Evolutionary conservation across 2,888 invertebrate species (phyloP).

Genomic region (Smittia sp.): DNA sequence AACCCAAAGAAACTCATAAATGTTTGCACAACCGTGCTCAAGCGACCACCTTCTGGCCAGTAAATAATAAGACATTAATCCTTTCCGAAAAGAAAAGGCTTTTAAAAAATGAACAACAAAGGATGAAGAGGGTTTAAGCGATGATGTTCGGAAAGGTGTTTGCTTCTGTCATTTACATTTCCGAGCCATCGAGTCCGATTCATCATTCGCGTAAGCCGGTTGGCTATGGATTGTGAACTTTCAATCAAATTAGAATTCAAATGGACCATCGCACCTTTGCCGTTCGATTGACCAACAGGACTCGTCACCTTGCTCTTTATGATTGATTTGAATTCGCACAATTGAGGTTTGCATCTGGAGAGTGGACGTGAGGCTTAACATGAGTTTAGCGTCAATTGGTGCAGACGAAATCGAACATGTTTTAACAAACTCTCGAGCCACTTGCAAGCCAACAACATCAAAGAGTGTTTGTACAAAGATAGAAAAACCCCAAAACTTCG

Average conservation of each 20-base stretch:
- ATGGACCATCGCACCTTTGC: background rate
- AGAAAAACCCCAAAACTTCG: too few relatives aligned
- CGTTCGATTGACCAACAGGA: background rate
- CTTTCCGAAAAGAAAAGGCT: background rate
- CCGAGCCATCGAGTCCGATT: background rate
- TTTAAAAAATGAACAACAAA: background rate
- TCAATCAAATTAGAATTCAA: constrained; percentile 1
- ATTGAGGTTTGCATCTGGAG: background rate
- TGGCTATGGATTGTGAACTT: constrained; percentile 19
- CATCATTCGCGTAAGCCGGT: constrained; percentile 39
- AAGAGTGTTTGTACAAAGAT: too few relatives aligned
- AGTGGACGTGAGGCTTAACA: too few relatives aligned
- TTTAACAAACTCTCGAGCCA: too few relatives aligned
- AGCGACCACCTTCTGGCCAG: constrained; percentile 33
- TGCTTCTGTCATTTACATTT: constrained; percentile 27
- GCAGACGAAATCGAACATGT: background rate
- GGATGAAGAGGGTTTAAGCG: constrained; percentile 6
- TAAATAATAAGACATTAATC: constrained; percentile 20
- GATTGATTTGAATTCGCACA: constrained; percentile 30
- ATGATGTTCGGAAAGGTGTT: constrained; percentile 9
- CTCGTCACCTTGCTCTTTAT: constrained; percentile 25
- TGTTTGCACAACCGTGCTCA: background rate
- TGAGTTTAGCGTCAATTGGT: background rate
- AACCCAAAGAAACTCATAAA: background rate
- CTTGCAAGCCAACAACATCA: too few relatives aligned